phyloP scores from a whole-genome alignment of 2,888 invertebrate genomes.

The Polietes domitor region DNA sequence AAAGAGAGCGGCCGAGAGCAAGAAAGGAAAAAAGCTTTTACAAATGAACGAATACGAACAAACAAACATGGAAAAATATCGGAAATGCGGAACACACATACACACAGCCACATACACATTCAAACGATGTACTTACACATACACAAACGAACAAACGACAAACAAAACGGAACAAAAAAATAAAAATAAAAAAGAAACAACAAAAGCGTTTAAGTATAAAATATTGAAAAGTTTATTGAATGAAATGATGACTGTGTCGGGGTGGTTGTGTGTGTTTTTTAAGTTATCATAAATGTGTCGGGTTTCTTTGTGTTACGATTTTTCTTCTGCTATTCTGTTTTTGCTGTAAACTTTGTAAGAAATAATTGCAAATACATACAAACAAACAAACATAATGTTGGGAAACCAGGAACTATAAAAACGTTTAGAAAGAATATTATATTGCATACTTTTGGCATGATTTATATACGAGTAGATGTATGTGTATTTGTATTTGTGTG shows the following conservation, averaged over 20 bases:
- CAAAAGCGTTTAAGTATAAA: constrained; percentile 5
- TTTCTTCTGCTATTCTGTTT: not conserved
- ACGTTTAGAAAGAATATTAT: not conserved
- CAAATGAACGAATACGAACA: not conserved
- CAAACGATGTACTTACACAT: not conserved
- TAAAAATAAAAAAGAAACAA: constrained; percentile 18
- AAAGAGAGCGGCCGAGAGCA: not conserved
- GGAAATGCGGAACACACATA: constrained; percentile 7
- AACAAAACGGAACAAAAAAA: constrained; percentile 8
- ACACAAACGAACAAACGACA: not conserved
- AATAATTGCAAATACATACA: not conserved
- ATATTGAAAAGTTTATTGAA: constrained; percentile 34
- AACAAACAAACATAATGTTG: not conserved
- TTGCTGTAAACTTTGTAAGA: not conserved
- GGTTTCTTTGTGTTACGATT: not conserved
- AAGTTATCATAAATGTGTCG: not conserved
- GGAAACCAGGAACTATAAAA: not conserved
- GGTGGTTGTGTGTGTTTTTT: not conserved
- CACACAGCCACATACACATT: constrained; percentile 22
- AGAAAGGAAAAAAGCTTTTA: constrained; percentile 42
- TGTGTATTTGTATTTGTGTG: not conserved
- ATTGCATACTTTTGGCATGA: constrained; percentile 14
- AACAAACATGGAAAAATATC: constrained; percentile 9
- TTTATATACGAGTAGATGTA: not conserved
- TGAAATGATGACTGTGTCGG: constrained; percentile 24